phyloP scores from a whole-genome alignment of 2,888 invertebrate species.

The Epistrophe grossulariae region DNA sequence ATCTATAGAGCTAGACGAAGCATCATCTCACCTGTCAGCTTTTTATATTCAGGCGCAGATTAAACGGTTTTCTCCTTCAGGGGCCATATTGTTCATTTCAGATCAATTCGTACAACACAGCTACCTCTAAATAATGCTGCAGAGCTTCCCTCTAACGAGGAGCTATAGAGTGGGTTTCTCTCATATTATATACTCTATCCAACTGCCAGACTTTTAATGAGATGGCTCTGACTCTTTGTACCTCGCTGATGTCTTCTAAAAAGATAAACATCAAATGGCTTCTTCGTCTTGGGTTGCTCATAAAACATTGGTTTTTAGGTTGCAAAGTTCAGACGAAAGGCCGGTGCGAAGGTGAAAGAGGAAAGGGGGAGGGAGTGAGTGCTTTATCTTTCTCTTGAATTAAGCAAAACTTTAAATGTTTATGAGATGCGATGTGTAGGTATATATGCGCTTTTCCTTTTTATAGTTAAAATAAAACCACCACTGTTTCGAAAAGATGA shows the following conservation, averaged over 20 bases:
- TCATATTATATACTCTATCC: background rate
- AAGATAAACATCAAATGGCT: slow-evolving; percentile 48
- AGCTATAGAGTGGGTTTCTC: background rate
- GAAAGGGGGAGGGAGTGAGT: background rate
- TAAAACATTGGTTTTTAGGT: slow-evolving; percentile 43
- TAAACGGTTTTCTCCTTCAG: slow-evolving; percentile 58
- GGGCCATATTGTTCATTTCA: slow-evolving; percentile 55
- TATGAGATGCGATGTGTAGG: slow-evolving; percentile 42
- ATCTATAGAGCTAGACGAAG: background rate
- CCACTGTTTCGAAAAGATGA: background rate
- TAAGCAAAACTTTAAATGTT: slow-evolving; percentile 55
- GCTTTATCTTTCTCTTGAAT: slow-evolving; percentile 29
- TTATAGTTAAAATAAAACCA: background rate
- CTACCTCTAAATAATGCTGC: background rate
- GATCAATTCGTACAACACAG: slow-evolving; percentile 28
- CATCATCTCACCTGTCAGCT: slow-evolving; percentile 62
- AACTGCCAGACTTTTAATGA: slow-evolving; percentile 48
- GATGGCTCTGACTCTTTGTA: slow-evolving; percentile 45
- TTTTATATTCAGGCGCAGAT: slow-evolving; percentile 42
- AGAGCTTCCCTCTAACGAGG: slow-evolving; percentile 37
- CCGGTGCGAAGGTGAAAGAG: too few relatives aligned
- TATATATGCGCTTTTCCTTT: slow-evolving; percentile 28
- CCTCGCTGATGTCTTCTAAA: slow-evolving; percentile 31
- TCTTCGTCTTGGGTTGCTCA: slow-evolving; percentile 42
- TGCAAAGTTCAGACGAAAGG: background rate